Evolutionary conservation across 2,113 vertebrate species (phyloP).

Genomic region (Vidua chalybeata): DNA sequence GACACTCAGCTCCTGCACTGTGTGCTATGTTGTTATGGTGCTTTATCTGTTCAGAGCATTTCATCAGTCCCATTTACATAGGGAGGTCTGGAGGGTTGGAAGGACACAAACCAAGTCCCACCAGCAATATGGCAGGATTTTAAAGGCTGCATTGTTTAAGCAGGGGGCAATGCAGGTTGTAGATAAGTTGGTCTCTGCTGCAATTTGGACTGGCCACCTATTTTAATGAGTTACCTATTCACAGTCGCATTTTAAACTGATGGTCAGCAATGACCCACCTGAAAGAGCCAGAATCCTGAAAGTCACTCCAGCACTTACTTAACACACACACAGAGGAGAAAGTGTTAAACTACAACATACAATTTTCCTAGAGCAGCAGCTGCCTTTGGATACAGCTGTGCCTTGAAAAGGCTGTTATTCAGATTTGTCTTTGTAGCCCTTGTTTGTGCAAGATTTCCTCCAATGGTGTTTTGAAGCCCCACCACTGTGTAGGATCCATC

Average conservation of each 20-base stretch:
- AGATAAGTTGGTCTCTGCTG: background rate
- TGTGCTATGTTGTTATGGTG: fast-evolving
- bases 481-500: background rate
- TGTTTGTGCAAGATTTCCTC: background rate
- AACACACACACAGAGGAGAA: background rate
- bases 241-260: background rate
- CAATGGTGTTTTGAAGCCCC: background rate
- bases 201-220: background rate
- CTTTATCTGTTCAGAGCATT: background rate
- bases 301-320: background rate
- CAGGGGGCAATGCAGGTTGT: background rate
- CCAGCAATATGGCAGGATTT: background rate
- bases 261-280: background rate
- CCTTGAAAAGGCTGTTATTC: background rate
- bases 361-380: background rate
- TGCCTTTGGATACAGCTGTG: background rate
- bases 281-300: background rate
- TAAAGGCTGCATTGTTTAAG: background rate
- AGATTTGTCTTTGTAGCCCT: background rate
- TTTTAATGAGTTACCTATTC: background rate
- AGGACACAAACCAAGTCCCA: background rate
- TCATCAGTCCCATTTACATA: background rate
- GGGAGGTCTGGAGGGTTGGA: background rate
- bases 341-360: background rate
- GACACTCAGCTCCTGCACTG: background rate